phyloP scores from a whole-genome alignment of 2,113 vertebrate genomes.

The Gnathonemus longibarbis region DNA sequence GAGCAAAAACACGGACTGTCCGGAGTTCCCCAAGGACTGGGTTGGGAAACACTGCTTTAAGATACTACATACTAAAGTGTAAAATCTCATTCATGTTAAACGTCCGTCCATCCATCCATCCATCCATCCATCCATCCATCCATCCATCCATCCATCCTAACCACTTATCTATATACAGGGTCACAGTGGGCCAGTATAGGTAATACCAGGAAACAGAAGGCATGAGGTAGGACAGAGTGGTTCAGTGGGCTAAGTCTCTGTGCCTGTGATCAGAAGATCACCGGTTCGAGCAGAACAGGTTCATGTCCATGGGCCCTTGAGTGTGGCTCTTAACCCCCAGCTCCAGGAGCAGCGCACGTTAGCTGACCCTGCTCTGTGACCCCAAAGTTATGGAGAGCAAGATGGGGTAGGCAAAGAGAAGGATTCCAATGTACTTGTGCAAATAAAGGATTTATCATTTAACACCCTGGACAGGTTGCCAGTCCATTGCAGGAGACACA shows the following conservation, averaged over 20 bases:
- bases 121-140: not conserved
- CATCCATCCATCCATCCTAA: not conserved
- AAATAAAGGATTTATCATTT: not conserved
- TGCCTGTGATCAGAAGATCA: not conserved
- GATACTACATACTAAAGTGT: not conserved
- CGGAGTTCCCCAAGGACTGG: too few species aligned
- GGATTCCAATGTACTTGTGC: not conserved
- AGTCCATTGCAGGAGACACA: not conserved
- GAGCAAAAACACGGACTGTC: too few species aligned
- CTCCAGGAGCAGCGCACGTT: not conserved
- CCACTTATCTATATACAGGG: not conserved
- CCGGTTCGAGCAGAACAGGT: not conserved
- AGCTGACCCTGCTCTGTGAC: not conserved
- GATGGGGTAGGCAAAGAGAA: not conserved
- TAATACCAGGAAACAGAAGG: not conserved
- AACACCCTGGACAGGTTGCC: not conserved
- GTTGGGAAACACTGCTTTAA: not conserved
- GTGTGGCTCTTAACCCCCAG: not conserved
- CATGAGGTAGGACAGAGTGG: not conserved
- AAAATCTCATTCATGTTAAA: not conserved
- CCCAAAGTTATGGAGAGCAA: not conserved
- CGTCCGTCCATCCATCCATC: not conserved
- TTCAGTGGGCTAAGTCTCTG: not conserved
- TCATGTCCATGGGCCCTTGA: not conserved
- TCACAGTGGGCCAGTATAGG: not conserved